Conservation (phyloP, 1,140 invertebrate genomes). For the Orchestia grillus region DNA sequence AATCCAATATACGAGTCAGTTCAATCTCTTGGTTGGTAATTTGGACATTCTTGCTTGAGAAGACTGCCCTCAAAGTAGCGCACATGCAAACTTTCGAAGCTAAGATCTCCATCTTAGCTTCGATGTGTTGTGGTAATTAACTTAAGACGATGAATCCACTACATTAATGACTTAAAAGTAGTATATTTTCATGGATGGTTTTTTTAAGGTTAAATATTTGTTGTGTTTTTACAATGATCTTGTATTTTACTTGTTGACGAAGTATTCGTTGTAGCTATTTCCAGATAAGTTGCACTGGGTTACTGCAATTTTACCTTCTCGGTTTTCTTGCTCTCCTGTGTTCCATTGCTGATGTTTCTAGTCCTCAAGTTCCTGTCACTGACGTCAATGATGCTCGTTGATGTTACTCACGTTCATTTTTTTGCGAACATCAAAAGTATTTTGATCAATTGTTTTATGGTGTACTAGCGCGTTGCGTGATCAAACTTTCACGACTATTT, state of each 20-base stretch:
- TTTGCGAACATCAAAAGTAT: background rate
- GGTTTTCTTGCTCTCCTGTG: background rate
- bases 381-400: background rate
- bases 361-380: background rate
- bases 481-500: background rate
- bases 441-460: background rate
- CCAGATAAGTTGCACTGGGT: background rate
- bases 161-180: background rate
- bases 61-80: background rate
- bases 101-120: background rate
- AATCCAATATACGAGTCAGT: too few relatives aligned
- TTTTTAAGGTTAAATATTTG: background rate
- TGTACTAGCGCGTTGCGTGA: background rate
- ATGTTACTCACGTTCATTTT: background rate
- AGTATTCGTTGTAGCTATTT: background rate
- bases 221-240: background rate
- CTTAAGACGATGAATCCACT: background rate
- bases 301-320: background rate
- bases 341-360: background rate
- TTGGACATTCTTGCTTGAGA: too few relatives aligned
- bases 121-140: background rate
- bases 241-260: background rate
- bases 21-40: too few relatives aligned
- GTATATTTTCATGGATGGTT: background rate
- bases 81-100: background rate